Percentiles rank a stretch among this genome's conserved stretches.
These are phyloP conservation scores for Geophilus truncorum DNA, from an alignment of 2,888 invertebrate species.

Conservation along the genomic window DNA sequence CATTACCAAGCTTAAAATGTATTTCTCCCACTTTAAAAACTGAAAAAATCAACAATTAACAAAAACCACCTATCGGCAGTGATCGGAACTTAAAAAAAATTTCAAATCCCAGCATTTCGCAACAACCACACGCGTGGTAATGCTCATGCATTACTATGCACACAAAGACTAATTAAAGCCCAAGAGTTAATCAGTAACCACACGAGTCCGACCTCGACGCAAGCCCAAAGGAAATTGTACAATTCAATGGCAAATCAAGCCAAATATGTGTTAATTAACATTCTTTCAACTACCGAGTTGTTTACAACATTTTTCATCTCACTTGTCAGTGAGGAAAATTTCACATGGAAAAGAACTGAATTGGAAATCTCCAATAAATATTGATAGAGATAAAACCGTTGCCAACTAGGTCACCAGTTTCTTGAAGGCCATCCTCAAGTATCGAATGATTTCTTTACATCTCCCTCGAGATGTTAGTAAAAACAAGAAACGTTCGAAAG, in stretches of 20 bases:
- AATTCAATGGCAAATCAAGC: background rate
- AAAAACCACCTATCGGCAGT: no score
- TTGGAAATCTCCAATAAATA: background rate
- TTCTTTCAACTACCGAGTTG: background rate
- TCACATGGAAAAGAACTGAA: background rate
- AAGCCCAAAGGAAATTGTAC: no score
- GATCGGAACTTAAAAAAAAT: no score
- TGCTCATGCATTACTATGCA: background rate
- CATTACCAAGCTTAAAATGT: no score
- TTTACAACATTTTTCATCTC: no score
- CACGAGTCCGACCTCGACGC: no score
- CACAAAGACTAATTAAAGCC: background rate
- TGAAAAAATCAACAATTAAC: no score
- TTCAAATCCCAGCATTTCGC: no score
- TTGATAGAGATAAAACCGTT: background rate
- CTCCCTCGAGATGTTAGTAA: no score
- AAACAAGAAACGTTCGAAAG: no score
- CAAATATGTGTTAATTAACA: background rate
- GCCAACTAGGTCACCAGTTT: background rate
- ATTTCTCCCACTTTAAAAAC: no score
- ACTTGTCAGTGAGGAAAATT: no score
- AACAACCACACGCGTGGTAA: background rate
- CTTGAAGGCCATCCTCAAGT: background rate
- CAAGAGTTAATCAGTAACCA: background rate
- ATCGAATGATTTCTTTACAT: background rate